phyloP scores from a whole-genome alignment of 30 jellyfish, hydroid and myxozoan species.

The Turritopsis rubra region DNA sequence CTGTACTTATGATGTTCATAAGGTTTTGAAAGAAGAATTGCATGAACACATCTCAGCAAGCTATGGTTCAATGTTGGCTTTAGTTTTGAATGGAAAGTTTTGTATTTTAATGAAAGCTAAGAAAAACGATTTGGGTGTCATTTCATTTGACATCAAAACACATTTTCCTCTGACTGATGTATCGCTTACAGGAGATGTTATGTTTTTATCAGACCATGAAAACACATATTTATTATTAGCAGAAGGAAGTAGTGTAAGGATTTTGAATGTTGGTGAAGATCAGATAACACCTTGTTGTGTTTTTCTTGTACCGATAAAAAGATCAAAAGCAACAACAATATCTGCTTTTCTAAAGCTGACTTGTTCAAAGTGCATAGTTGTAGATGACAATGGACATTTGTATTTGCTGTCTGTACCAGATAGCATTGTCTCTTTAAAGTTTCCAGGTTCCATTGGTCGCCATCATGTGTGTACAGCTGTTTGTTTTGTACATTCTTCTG shows the following conservation, averaged over 20 bases:
- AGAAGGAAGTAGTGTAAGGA: slow-evolving; percentile 9
- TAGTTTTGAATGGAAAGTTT: slow-evolving; percentile 2
- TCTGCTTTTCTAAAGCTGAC: slow-evolving; percentile 1
- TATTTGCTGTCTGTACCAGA: slow-evolving; percentile 17
- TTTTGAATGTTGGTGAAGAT: slow-evolving; percentile 13
- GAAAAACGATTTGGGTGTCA: neutral
- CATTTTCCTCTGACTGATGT: neutral
- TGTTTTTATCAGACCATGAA: slow-evolving; percentile 19
- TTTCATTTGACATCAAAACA: neutral
- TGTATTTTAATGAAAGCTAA: neutral
- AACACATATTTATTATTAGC: slow-evolving; percentile 7
- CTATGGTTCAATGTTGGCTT: neutral
- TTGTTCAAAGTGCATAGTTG: slow-evolving; percentile 29
- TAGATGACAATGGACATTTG: slow-evolving; percentile 24
- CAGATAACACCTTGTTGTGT: neutral
- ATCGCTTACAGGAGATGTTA: neutral
- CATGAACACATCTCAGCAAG: neutral
- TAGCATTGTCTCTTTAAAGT: slow-evolving; percentile 2
- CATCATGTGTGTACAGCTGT: slow-evolving; percentile 22
- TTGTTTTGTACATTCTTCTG: slow-evolving; percentile 11
- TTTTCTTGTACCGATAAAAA: slow-evolving; percentile 15
- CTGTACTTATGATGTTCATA: slow-evolving; percentile 12
- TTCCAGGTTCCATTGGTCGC: slow-evolving; percentile 30
- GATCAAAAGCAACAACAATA: slow-evolving; percentile 12
- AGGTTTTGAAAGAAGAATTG: slow-evolving; percentile 15